Percentiles rank a stretch among this genome's conserved stretches.
Conservation (phyloP, 64 coral and sea anemone genomes). For the Stichodactyla helianthus region DNA sequence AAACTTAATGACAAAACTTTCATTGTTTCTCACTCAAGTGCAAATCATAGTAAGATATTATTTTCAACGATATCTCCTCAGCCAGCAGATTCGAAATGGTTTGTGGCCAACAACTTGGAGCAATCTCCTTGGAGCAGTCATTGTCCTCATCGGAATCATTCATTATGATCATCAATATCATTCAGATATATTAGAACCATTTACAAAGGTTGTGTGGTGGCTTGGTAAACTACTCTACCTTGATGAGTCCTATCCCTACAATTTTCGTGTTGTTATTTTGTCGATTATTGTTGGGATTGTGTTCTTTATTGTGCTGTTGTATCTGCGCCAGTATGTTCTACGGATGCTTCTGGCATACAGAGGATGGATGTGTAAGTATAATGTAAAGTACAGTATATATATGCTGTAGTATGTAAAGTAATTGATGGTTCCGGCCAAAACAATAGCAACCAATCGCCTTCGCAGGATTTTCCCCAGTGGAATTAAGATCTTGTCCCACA, state of each 20-base stretch:
- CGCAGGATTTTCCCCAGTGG: too few relatives aligned
- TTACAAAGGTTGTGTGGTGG: slow-evolving; percentile 52
- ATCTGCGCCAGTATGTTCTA: slow-evolving; percentile 72
- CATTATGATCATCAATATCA: slow-evolving; percentile 65
- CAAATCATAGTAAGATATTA: too few relatives aligned
- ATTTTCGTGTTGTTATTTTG: slow-evolving; percentile 53
- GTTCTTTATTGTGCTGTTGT: slow-evolving; percentile 80
- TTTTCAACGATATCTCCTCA: not conserved
- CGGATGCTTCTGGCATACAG: slow-evolving; percentile 79
- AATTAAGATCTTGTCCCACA: too few relatives aligned
- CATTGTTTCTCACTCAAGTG: not conserved
- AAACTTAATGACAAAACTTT: too few relatives aligned
- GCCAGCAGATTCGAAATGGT: slow-evolving; percentile 88
- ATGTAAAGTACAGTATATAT: too few relatives aligned
- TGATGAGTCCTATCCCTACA: slow-evolving; percentile 72
- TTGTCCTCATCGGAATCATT: slow-evolving; percentile 60
- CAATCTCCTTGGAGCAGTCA: slow-evolving; percentile 58
- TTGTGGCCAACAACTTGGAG: slow-evolving; percentile 91
- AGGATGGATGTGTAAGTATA: slow-evolving; percentile 95
- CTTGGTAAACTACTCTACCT: slow-evolving; percentile 60
- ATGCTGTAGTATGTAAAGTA: too few relatives aligned
- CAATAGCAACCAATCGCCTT: too few relatives aligned
- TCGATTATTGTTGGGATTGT: slow-evolving; percentile 56
- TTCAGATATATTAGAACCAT: slow-evolving; percentile 35
- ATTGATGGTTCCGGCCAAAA: too few relatives aligned